A percentile compares a stretch with the other conserved stretches of the same genome.
phyloP scores from a whole-genome alignment of 2,888 invertebrate genomes.

The Pristionchus maxplancki region DNA sequence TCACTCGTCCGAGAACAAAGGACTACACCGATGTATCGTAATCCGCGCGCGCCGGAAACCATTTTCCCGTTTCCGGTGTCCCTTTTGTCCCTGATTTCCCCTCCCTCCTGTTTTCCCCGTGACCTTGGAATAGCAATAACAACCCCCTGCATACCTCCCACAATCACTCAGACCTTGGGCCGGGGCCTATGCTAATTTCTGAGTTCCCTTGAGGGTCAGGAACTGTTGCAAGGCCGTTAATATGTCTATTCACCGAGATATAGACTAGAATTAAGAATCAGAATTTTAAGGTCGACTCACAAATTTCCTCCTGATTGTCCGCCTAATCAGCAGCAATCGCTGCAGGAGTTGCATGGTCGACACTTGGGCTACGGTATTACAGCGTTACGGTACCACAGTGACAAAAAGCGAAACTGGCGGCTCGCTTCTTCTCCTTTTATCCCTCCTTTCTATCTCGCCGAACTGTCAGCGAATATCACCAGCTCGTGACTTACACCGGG shows the following conservation, averaged over 20 bases:
- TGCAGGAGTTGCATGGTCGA: neutral
- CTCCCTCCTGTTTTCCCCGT: neutral
- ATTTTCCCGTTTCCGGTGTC: slow-evolving; percentile 3
- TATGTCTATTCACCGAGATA: neutral
- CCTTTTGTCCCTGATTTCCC: neutral
- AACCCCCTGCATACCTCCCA: neutral
- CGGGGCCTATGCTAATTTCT: neutral
- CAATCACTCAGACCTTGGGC: neutral
- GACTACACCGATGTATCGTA: neutral
- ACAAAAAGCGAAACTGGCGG: neutral
- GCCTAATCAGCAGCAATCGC: neutral
- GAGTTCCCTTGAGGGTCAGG: neutral
- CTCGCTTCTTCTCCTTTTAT: neutral
- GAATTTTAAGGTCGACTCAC: neutral
- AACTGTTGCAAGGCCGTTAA: neutral
- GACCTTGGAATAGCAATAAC: neutral
- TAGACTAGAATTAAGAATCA: neutral
- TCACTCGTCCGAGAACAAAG: neutral
- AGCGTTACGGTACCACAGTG: neutral
- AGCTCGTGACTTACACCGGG: neutral
- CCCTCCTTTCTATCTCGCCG: neutral
- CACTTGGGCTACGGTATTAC: neutral
- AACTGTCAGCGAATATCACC: slow-evolving; percentile 4
- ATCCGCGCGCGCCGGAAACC: neutral
- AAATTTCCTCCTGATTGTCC: neutral